Conservation (phyloP, 2,888 invertebrate genomes). For the Panzeria rudis region DNA sequence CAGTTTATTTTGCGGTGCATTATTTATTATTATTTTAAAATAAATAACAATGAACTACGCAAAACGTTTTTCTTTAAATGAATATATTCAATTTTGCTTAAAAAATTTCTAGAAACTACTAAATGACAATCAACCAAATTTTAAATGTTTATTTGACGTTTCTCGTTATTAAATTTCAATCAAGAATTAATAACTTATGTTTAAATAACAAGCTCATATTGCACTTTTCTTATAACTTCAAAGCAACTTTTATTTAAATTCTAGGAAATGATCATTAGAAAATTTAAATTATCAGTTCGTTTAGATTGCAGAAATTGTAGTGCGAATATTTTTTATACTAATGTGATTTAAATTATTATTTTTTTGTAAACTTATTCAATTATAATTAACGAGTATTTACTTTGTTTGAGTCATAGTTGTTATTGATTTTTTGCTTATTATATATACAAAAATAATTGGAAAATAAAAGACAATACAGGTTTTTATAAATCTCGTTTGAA, state of each 20-base stretch:
- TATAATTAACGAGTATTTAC: too few species aligned
- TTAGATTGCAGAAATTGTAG: conserved; percentile 34
- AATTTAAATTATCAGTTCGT: conserved; percentile 3
- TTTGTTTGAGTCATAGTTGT: neutral
- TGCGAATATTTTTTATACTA: too few species aligned
- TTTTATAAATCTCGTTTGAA: neutral
- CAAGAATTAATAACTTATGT: neutral
- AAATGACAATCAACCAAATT: too few species aligned
- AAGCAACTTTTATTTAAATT: conserved; percentile 30
- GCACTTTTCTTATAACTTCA: conserved; percentile 29
- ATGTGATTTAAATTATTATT: neutral
- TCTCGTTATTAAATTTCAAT: too few species aligned
- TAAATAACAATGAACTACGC: too few species aligned
- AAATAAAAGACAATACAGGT: neutral
- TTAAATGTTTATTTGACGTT: neutral
- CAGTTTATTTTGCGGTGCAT: too few species aligned
- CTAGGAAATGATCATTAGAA: conserved; percentile 1
- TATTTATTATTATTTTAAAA: too few species aligned
- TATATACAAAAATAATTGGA: neutral
- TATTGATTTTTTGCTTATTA: conserved; percentile 29
- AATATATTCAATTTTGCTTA: too few species aligned
- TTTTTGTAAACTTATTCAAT: neutral
- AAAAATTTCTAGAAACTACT: too few species aligned
- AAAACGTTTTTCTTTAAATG: too few species aligned
- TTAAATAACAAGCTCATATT: conserved; percentile 23